Conservation (phyloP, 2,797 vertebrate species). For the Lepus oiostolus region DNA sequence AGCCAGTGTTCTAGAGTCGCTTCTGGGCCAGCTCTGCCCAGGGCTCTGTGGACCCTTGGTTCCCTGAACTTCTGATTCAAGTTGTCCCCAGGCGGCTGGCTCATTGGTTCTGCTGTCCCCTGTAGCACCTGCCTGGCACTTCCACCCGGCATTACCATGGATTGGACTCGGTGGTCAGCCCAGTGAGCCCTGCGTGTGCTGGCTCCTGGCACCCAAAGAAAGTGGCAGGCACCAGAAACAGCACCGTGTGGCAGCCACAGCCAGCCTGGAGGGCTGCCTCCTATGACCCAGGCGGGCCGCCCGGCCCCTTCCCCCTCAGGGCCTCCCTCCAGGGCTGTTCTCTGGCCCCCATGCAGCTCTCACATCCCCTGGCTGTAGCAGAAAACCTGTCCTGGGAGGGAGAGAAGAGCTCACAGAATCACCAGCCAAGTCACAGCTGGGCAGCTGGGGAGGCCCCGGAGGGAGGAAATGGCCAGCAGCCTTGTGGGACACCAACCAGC, state of each 20-base stretch:
- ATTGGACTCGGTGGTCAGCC: no score
- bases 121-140: rapidly evolving
- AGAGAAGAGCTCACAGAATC: no score
- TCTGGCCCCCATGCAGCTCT: neutral
- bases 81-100: neutral
- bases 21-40: neutral
- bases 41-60: neutral
- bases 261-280: rapidly evolving
- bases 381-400: neutral
- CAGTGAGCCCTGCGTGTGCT: neutral
- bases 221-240: rapidly evolving
- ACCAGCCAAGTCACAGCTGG: neutral
- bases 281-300: rapidly evolving
- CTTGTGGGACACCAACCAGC: no score
- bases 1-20: rapidly evolving
- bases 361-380: neutral
- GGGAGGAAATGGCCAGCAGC: neutral
- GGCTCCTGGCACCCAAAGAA: neutral
- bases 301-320: neutral
- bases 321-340: neutral
- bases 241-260: neutral
- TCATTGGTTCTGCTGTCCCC: neutral
- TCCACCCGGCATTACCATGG: rapidly evolving
- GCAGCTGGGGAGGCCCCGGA: neutral
- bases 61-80: neutral